Conservation (phyloP, 2,888 invertebrate genomes). For the Spodoptera littoralis region DNA sequence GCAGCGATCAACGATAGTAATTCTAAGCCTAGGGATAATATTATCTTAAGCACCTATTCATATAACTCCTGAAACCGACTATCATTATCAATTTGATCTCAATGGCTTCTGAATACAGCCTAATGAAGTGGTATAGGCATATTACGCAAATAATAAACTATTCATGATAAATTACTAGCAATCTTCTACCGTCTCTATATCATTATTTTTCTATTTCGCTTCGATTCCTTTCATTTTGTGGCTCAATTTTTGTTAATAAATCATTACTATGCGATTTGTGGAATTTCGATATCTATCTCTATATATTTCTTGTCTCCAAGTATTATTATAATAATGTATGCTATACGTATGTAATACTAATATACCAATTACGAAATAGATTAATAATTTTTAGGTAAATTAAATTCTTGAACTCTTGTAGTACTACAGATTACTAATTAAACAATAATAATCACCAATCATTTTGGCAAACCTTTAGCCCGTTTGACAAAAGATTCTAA, state of each 20-base stretch:
- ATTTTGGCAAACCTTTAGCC: too few relatives aligned
- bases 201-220: conserved; percentile 42
- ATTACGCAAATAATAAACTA: conserved; percentile 54
- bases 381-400: too few relatives aligned
- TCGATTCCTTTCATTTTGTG: conserved; percentile 29
- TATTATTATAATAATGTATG: too few relatives aligned
- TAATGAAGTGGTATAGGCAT: conserved; percentile 49
- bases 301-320: too few relatives aligned
- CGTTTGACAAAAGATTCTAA: too few relatives aligned
- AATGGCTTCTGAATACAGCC: conserved; percentile 54
- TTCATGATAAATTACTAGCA: conserved; percentile 45
- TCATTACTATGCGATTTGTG: conserved; percentile 29
- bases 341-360: too few relatives aligned
- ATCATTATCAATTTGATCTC: conserved; percentile 54
- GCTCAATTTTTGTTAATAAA: conserved; percentile 36
- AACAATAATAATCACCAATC: too few relatives aligned
- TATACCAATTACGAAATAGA: too few relatives aligned
- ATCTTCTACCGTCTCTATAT: conserved; percentile 39
- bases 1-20: conserved; percentile 44
- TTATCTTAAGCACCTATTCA: conserved; percentile 54
- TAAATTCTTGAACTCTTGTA: too few relatives aligned
- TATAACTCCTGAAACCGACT: conserved; percentile 47
- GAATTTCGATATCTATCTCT: too few relatives aligned
- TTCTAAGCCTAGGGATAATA: conserved; percentile 55
- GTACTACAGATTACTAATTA: too few relatives aligned